Evolutionary conservation across 1,140 invertebrate genomes (phyloP), one percentile per base, ranked within the genome.

Genomic region (Ladona fulva): DNA sequence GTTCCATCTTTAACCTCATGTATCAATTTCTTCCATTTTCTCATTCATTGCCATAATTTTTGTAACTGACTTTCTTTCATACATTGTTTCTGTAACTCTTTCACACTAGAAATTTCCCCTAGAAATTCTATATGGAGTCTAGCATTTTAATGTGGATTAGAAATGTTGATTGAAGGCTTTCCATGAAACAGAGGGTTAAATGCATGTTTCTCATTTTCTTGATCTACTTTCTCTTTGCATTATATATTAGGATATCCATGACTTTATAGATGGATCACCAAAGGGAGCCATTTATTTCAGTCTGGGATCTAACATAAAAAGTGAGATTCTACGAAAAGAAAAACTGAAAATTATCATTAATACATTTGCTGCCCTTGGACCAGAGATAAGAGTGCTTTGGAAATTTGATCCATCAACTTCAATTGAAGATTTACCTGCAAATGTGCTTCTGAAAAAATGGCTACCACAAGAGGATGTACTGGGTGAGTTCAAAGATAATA

Each of bases 381-480:
- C 29, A 75, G 24, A 75, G 37, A 66, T 66, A 19, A 16, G 52
- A 19, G 74, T 92, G 0, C 80, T 92, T 0, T 91, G 89, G 91
- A 92, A 92, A 82, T 92, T 75, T 75, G 74, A 75, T 22, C 52
- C 52, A 75, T 19, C 14, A 25, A 24, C 16, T n/a, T 1, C 1
- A 16, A 75, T 75, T 1, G 24, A 25, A 75, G 16, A 25, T n/a
- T 24, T 75, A 5, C 24, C 74, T 5, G 1, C 24, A 76, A 76
- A 76, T 52, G 25, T 76, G 3, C 24, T 42, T 25, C 11, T 76
- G 16, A 52, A 24, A 24, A 42, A 42, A n/a, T 76, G 76, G 76
- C 25, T 76, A 10, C 76, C 76, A 25, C 76, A 76, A 52, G 22
- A 52, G 29, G 76, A 76, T 52, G 25, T 76, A 1, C n/a, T 76